Base-by-base conservation (phyloP, 2,888 invertebrate species). In the Deilephila porcellus region DNA sequence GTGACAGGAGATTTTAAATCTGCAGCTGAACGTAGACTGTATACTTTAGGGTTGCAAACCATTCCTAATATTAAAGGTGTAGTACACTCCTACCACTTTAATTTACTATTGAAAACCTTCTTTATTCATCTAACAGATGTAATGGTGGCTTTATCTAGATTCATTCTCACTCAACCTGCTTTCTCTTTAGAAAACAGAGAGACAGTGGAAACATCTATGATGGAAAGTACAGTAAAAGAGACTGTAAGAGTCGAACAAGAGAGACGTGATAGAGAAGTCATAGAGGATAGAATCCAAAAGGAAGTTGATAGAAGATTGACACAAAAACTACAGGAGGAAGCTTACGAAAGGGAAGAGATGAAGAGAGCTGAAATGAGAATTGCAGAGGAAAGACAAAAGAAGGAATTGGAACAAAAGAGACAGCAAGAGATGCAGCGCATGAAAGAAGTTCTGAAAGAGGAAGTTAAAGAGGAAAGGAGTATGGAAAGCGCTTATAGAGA, bases 111-210 rank as follows among this genome's bases (percentile, higher is more conserved):
- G 25, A 91, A 90, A 84, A 93, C 93, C 1, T 95, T 95, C 81
- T 92, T 94, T 72, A 86, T 94, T 45, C 93, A 95, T 79, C 79
- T 95, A 6, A 94, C 95, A 2, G 93, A 94, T 78, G 91, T 95
- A 0, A 94, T 95, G 93, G 91, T 95, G 7, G 91, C 91, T 20
- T 79, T 95, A 71, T 92, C 93, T 1, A 89, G 91, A 77, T 91
- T 90, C 79, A 86, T 93, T 75, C 78, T 91, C 62, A 82, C 85
- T 56, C 89, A 92, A 76, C 90, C 91, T 45, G 79, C 84, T 0
- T 82, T 89, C 45, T 75, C 79, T 71, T 52, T 32, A 29, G 52
- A 71, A 71, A 5, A 64, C 5, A 73, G 32, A 29, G 71, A 64
- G 67, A 67, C 17, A 52, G 45, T 52, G 4, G 67, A 52, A 25